Evolutionary conservation across 2,113 vertebrate species (phyloP).

Genomic region (Oncorhynchus mykiss): DNA sequence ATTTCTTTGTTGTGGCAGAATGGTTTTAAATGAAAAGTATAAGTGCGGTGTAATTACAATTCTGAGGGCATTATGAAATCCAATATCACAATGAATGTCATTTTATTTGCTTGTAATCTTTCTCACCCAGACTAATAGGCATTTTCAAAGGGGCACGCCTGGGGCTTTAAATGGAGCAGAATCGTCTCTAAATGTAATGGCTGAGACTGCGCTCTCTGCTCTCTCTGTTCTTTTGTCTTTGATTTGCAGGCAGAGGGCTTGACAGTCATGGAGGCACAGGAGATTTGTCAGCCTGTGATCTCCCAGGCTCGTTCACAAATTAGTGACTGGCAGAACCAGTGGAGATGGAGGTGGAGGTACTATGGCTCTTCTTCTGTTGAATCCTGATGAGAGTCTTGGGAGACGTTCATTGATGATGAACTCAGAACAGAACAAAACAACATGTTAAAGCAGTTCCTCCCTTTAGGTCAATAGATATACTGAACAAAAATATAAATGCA

Average conservation of each 20-base stretch:
- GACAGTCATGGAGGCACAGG: constrained; percentile 66
- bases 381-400: constrained; percentile 60
- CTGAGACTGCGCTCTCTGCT: constrained; percentile 44
- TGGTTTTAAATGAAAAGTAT: constrained; percentile 73
- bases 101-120: constrained; percentile 83
- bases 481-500: no score
- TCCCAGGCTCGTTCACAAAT: constrained; percentile 72
- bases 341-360: constrained; percentile 48
- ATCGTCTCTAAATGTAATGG: constrained; percentile 64
- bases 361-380: constrained; percentile 38
- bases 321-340: constrained; percentile 66
- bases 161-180: constrained; percentile 61
- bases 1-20: constrained; percentile 66
- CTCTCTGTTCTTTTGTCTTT: constrained; percentile 71
- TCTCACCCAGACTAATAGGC: constrained; percentile 72
- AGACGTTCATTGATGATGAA: constrained; percentile 58
- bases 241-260: constrained; percentile 69
- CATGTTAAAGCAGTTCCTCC: neutral
- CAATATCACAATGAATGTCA: constrained; percentile 76
- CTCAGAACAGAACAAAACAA: constrained; percentile 23
- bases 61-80: constrained; percentile 74
- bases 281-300: constrained; percentile 77
- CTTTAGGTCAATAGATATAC: neutral
- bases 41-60: constrained; percentile 73
- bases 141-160: constrained; percentile 71